phyloP scores from a whole-genome alignment of 2,888 invertebrate species.

The Perizoma flavofasciatum region DNA sequence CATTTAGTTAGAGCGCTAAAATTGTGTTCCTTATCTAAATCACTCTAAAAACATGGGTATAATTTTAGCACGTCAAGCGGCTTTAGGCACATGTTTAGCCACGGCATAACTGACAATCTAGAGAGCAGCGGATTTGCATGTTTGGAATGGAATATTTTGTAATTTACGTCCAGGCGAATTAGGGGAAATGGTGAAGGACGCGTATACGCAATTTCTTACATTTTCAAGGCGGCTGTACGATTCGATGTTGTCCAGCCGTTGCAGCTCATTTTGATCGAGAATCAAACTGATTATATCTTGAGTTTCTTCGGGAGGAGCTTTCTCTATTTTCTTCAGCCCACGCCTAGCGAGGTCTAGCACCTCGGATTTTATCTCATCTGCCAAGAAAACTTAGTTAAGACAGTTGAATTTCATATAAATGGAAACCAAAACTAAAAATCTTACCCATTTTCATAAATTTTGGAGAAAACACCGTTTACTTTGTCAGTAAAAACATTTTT shows the following conservation, averaged over 20 bases:
- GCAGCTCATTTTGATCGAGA: constrained; percentile 94
- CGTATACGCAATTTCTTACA: constrained; percentile 70
- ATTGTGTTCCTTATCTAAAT: no score
- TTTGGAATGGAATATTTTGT: no score
- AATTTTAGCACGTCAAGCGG: no score
- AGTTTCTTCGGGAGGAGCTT: constrained; percentile 88
- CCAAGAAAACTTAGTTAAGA: constrained; percentile 11
- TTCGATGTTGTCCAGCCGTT: constrained; percentile 94
- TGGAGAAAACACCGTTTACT: constrained; percentile 2
- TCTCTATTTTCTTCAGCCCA: constrained; percentile 91
- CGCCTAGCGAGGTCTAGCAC: constrained; percentile 90
- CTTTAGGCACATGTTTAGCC: no score
- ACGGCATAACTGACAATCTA: no score
- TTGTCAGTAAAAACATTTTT: constrained; percentile 5
- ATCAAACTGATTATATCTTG: constrained; percentile 88
- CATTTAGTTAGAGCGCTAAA: no score
- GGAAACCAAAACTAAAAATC: constrained; percentile 2
- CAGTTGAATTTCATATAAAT: background rate
- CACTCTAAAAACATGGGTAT: no score
- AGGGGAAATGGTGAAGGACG: no score
- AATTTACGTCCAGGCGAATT: no score
- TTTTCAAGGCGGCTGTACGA: constrained; percentile 90
- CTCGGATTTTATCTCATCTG: constrained; percentile 66
- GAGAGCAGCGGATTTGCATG: no score
- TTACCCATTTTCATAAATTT: constrained; percentile 29